Percentiles rank a stretch among this genome's conserved stretches.
Evolutionary conservation across 2,888 invertebrate genomes (phyloP).

Genomic region (Criorhina ranunculi): DNA sequence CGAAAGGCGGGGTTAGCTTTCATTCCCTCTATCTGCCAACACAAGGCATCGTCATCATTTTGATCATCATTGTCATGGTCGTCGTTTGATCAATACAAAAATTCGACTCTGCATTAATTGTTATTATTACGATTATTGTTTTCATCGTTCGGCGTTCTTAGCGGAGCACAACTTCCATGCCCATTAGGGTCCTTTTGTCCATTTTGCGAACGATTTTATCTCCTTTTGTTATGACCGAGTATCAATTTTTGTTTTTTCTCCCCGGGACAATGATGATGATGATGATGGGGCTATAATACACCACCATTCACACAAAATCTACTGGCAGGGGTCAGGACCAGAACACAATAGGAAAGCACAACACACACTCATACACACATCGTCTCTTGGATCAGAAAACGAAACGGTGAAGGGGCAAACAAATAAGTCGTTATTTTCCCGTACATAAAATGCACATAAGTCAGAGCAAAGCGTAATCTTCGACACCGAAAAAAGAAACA

Average conservation of each 20-base stretch:
- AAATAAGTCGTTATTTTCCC: slow-evolving; percentile 60
- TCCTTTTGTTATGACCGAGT: slow-evolving; percentile 64
- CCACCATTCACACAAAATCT: slow-evolving; percentile 2
- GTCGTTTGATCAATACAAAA: slow-evolving; percentile 41
- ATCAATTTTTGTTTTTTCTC: slow-evolving; percentile 64
- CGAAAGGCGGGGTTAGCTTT: not conserved
- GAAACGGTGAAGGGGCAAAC: not conserved
- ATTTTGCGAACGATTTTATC: slow-evolving; percentile 46
- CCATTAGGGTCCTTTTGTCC: slow-evolving; percentile 55
- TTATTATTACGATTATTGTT: slow-evolving; percentile 59
- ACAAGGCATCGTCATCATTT: slow-evolving; percentile 21
- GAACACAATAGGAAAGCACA: slow-evolving; percentile 42
- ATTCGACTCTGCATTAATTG: slow-evolving; percentile 66
- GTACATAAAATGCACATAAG: slow-evolving; percentile 71
- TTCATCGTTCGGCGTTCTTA: slow-evolving; percentile 22
- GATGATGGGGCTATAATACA: slow-evolving; percentile 42
- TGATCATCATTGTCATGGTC: slow-evolving; percentile 28
- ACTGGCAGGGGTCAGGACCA: slow-evolving; percentile 32
- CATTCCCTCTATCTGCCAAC: not conserved
- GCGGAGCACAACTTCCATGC: slow-evolving; percentile 27
- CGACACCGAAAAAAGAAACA: slow-evolving; percentile 35
- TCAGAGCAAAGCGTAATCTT: slow-evolving; percentile 55
- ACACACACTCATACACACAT: slow-evolving; percentile 2
- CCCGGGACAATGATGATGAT: slow-evolving; percentile 13
- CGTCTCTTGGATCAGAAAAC: not conserved